phyloP scores from a whole-genome alignment of 1,140 invertebrate species.

The Matsumurasca onukii region DNA sequence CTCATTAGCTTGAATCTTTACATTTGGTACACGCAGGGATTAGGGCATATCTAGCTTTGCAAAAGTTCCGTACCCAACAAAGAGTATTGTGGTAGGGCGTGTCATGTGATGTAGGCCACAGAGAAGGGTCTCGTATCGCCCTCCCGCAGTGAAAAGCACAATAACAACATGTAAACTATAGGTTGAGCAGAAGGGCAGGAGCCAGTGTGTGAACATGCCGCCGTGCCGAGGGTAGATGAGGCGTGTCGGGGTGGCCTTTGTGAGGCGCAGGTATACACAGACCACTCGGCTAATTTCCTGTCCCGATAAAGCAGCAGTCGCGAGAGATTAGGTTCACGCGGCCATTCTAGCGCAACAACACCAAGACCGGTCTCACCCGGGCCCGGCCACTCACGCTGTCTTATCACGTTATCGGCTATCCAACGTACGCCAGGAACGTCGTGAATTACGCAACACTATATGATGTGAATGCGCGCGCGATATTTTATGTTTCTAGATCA shows the following conservation, averaged over 20 bases:
- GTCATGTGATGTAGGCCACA: too few species aligned
- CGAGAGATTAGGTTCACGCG: background rate
- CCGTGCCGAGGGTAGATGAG: background rate
- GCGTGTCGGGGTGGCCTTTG: background rate
- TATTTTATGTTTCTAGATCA: background rate
- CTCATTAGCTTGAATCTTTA: too few species aligned
- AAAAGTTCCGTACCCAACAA: too few species aligned
- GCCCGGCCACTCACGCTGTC: background rate
- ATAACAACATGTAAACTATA: too few species aligned
- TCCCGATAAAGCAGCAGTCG: background rate
- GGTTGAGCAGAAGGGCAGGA: too few species aligned
- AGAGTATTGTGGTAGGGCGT: too few species aligned
- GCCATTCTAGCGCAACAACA: background rate
- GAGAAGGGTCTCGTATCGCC: too few species aligned
- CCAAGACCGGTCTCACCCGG: background rate
- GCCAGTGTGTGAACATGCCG: too few species aligned
- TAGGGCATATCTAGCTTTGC: too few species aligned
- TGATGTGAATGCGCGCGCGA: background rate
- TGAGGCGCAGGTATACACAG: background rate
- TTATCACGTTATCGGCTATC: background rate
- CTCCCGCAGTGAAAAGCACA: too few species aligned
- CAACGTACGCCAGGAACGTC: background rate
- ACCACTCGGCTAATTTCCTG: conserved; percentile 21
- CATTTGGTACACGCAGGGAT: too few species aligned
- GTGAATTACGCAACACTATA: background rate